Evolutionary conservation across 2,888 invertebrate species (phyloP).

Genomic region (Leptinotarsa rubiginosa): DNA sequence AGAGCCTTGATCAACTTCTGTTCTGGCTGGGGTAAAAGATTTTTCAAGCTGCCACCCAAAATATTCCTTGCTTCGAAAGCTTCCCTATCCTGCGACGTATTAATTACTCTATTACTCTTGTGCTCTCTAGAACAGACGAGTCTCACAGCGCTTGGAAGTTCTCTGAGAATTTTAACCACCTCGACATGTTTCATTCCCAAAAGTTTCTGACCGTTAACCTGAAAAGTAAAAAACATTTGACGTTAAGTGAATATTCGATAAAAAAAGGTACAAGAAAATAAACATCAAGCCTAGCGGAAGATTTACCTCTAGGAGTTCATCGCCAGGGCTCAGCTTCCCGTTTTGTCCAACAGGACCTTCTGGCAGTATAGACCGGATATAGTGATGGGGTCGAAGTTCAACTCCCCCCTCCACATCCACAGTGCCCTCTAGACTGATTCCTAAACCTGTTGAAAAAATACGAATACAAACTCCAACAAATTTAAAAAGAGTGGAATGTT

Average conservation of each 20-base stretch:
- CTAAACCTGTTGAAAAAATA: conserved; percentile 69
- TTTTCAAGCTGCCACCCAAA: conserved; percentile 88
- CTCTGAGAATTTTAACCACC: conserved; percentile 94
- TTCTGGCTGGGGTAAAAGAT: conserved; percentile 71
- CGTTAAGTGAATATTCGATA: background rate
- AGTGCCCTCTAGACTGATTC: conserved; percentile 97
- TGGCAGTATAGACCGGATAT: conserved; percentile 94
- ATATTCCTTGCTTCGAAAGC: conserved; percentile 86
- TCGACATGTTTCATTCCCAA: conserved; percentile 96
- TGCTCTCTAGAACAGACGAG: conserved; percentile 87
- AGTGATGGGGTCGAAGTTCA: conserved; percentile 98
- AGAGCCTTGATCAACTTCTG: conserved; percentile 86
- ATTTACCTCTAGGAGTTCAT: conserved; percentile 91
- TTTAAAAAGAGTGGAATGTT: no score
- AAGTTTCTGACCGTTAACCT: conserved; percentile 93
- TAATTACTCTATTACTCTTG: conserved; percentile 75
- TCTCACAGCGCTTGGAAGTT: conserved; percentile 89
- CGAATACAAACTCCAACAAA: background rate
- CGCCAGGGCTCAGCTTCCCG: conserved; percentile 90
- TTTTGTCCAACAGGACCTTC: conserved; percentile 97
- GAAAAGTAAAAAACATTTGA: background rate
- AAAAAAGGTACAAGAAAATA: no score
- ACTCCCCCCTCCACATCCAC: conserved; percentile 96
- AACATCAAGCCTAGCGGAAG: background rate
- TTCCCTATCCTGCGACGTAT: conserved; percentile 79